Percentiles rank a stretch among this genome's conserved stretches.
Conservation (phyloP, 2,113 vertebrate genomes). For the Chinchilla lanigera region DNA sequence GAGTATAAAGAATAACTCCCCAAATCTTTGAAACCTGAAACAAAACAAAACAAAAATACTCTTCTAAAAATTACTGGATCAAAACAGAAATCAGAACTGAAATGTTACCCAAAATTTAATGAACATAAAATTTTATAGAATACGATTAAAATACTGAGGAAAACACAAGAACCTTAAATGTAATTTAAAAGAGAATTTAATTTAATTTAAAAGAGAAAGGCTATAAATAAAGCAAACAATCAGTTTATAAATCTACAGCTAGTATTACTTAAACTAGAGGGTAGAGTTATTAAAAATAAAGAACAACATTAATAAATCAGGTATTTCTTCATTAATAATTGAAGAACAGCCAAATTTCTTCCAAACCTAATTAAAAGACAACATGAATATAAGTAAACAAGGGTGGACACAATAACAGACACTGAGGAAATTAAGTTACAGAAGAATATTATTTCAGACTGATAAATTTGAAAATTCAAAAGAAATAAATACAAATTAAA, state of each 20-base stretch:
- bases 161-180: neutral
- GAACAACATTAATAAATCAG: neutral
- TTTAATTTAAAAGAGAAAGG: neutral
- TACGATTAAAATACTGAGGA: neutral
- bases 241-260: conserved; percentile 21
- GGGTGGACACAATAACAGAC: neutral
- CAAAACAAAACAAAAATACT: neutral
- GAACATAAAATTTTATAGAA: conserved; percentile 2
- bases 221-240: neutral
- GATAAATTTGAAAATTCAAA: conserved; percentile 35
- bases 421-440: neutral
- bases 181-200: neutral
- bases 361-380: neutral
- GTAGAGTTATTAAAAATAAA: neutral
- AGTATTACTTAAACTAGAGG: neutral
- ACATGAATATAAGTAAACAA: neutral
- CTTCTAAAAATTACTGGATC: neutral
- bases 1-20: neutral
- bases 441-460: neutral
- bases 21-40: neutral
- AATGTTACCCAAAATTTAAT: neutral
- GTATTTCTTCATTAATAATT: neutral
- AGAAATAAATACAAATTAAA: neutral
- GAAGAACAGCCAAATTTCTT: conserved; percentile 1
- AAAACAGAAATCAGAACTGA: conserved; percentile 7